Percentiles rank a stretch among this genome's conserved stretches.
These are phyloP conservation scores for Platysternon megacephalum DNA, from an alignment of 2,113 vertebrate species.

Conservation along the genomic window DNA sequence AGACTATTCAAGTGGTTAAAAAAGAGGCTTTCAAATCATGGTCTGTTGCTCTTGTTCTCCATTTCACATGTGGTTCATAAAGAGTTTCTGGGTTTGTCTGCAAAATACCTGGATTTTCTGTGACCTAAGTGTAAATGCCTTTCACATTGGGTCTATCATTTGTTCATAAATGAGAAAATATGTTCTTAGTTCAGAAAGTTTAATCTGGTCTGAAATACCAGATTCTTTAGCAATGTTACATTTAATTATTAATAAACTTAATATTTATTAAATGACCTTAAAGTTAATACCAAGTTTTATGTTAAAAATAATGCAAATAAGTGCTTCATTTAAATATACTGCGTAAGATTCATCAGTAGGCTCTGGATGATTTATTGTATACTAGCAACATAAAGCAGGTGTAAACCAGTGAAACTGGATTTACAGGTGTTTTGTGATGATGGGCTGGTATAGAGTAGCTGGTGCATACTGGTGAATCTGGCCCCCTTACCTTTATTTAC, in stretches of 20 bases:
- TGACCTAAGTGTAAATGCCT: no score
- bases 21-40: neutral
- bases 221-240: neutral
- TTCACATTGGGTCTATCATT: no score
- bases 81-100: no score
- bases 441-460: neutral
- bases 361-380: neutral
- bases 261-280: no score
- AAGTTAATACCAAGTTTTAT: no score
- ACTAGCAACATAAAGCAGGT: neutral
- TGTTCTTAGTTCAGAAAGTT: neutral
- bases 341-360: neutral
- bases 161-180: no score
- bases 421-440: neutral
- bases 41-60: no score
- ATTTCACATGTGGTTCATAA: no score
- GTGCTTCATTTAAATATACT: neutral
- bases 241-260: no score
- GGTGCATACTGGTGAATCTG: neutral
- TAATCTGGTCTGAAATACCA: neutral
- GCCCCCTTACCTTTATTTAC: neutral
- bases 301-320: neutral
- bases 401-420: neutral
- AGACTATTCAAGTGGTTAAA: neutral
- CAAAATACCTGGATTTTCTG: no score